Percentiles rank a stretch among this genome's conserved stretches.
Evolutionary conservation across 2,113 vertebrate species (phyloP).

Genomic region (Hemicordylus capensis): DNA sequence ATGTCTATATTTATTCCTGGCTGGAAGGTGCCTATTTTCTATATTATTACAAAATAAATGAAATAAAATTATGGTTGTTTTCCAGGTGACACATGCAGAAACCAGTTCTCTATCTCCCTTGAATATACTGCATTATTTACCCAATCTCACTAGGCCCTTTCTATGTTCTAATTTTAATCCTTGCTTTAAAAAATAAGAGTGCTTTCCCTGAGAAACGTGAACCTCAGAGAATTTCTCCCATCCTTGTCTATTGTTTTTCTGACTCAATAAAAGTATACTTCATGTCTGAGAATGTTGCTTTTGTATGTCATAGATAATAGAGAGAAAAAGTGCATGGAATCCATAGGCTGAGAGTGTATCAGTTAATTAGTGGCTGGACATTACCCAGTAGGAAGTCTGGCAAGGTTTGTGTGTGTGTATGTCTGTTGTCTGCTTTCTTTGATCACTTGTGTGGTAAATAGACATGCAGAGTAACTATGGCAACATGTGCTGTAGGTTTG

Average conservation of each 20-base stretch:
- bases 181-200: constrained; percentile 1
- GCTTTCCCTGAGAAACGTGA: neutral
- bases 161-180: constrained; percentile 14
- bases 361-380: constrained; percentile 85
- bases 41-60: constrained; percentile 48
- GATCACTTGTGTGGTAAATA: constrained; percentile 88
- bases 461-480: constrained; percentile 84
- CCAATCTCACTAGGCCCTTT: constrained; percentile 32
- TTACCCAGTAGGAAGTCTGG: constrained; percentile 79
- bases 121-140: constrained; percentile 56
- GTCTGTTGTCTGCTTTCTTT: constrained; percentile 79
- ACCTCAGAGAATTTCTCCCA: constrained; percentile 32
- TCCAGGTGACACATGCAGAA: constrained; percentile 41
- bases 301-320: constrained; percentile 23
- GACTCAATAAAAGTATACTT: constrained; percentile 32
- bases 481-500: constrained; percentile 77
- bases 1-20: constrained; percentile 28
- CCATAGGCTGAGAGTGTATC: constrained; percentile 65
- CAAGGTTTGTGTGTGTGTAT: constrained; percentile 51
- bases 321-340: constrained; percentile 55
- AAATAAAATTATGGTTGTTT: constrained; percentile 52
- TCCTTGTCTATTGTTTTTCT: constrained; percentile 20
- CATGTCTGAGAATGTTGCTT: constrained; percentile 37
- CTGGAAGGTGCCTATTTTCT: too few relatives aligned
- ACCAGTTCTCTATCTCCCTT: constrained; percentile 59